Conservation (phyloP, 1,140 invertebrate genomes). For the Platyscapa corneri region DNA sequence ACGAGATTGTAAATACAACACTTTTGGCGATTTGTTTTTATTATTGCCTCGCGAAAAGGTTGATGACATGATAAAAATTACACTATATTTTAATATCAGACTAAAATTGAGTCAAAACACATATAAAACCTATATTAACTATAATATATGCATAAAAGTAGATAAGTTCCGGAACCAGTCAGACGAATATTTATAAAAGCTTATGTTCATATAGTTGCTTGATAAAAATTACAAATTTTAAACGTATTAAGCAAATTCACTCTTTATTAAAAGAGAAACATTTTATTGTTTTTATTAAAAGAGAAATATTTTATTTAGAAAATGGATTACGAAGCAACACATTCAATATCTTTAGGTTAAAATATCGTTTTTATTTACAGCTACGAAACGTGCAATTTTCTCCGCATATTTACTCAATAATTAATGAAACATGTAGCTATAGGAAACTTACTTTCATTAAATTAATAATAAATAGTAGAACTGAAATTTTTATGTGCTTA, state of each 20-base stretch:
- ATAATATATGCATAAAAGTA: constrained; percentile 16
- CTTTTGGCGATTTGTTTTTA: not conserved
- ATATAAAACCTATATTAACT: not conserved
- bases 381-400: not conserved
- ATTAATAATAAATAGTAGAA: not conserved
- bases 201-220: not conserved
- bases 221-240: not conserved
- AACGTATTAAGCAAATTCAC: constrained; percentile 5
- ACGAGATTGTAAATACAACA: not conserved
- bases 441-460: not conserved
- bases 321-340: not conserved
- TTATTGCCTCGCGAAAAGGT: not conserved
- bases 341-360: not conserved
- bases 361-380: not conserved
- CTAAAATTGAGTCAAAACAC: not conserved
- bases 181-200: constrained; percentile 10
- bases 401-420: not conserved
- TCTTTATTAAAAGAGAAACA: not conserved
- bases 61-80: not conserved
- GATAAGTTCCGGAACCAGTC: constrained; percentile 5
- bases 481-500: not conserved
- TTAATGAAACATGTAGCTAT: not conserved
- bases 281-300: not conserved
- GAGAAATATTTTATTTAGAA: not conserved
- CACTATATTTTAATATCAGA: not conserved